phyloP scores from a whole-genome alignment of 2,888 invertebrate genomes.

The Melanostoma mellinum region DNA sequence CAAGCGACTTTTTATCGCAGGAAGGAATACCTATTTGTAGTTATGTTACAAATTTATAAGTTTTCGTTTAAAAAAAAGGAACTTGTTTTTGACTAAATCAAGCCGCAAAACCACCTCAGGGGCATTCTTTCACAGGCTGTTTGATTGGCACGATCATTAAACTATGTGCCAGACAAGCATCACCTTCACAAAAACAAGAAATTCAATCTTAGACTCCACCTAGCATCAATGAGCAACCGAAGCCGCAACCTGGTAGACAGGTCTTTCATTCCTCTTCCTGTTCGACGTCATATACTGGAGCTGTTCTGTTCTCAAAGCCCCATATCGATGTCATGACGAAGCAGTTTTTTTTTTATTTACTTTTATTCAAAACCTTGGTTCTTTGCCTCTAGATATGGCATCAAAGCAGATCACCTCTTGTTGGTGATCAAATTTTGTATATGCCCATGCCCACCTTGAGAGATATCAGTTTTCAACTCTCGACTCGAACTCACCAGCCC shows the following conservation, averaged over 20 bases:
- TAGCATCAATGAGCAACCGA: neutral
- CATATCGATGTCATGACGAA: too few relatives aligned
- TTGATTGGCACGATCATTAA: too few relatives aligned
- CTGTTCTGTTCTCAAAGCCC: too few relatives aligned
- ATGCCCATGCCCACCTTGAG: constrained; percentile 36
- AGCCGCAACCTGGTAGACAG: neutral
- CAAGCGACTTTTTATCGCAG: too few relatives aligned
- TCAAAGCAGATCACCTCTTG: constrained; percentile 14
- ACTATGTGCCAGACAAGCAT: too few relatives aligned
- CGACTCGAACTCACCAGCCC: constrained; percentile 6
- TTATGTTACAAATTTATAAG: too few relatives aligned
- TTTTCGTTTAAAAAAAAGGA: too few relatives aligned
- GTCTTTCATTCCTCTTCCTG: constrained; percentile 24
- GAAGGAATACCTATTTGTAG: too few relatives aligned
- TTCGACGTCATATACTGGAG: neutral
- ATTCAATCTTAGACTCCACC: neutral
- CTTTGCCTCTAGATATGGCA: neutral
- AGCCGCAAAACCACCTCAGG: too few relatives aligned
- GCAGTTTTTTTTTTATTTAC: neutral
- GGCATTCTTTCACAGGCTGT: too few relatives aligned
- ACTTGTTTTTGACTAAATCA: too few relatives aligned
- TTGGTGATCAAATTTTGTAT: constrained; percentile 31
- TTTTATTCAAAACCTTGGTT: constrained; percentile 22
- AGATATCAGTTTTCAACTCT: constrained; percentile 45
- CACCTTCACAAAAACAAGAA: neutral